Evolutionary conservation across 2,113 vertebrate species (phyloP).

Genomic region (Lates calcarifer): DNA sequence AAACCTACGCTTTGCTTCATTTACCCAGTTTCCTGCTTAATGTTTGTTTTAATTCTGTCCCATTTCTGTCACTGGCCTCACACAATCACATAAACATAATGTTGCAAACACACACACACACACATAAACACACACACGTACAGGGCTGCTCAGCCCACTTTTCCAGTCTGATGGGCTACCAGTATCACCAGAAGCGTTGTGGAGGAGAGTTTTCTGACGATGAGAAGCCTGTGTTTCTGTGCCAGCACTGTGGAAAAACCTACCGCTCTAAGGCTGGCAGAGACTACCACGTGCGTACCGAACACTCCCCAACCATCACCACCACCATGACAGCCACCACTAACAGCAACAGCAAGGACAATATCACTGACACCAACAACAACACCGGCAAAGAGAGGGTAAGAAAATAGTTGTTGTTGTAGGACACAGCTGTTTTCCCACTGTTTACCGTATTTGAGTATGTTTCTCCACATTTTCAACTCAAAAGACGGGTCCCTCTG

Average conservation of each 20-base stretch:
- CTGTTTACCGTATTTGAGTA: not conserved
- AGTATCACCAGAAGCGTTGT: constrained; percentile 96
- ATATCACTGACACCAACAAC: constrained; percentile 76
- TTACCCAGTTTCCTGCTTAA: constrained; percentile 60
- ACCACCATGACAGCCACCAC: constrained; percentile 34
- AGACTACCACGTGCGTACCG: constrained; percentile 93
- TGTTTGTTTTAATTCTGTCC: constrained; percentile 58
- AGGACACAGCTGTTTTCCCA: not conserved
- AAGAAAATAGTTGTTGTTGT: constrained; percentile 1
- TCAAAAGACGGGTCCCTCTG: constrained; percentile 29
- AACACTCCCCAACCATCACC: constrained; percentile 81
- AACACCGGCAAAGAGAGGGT: constrained; percentile 80
- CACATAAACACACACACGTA: constrained; percentile 44
- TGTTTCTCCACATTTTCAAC: constrained; percentile 21
- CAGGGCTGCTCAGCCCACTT: constrained; percentile 95
- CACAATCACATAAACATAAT: constrained; percentile 52
- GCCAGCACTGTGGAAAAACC: constrained; percentile 91
- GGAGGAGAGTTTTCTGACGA: constrained; percentile 89
- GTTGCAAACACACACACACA: constrained; percentile 57
- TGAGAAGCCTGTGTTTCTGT: constrained; percentile 91
- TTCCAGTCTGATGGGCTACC: constrained; percentile 96
- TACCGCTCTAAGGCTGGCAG: constrained; percentile 96
- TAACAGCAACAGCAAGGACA: constrained; percentile 58
- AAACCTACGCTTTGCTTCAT: constrained; percentile 32
- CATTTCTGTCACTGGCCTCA: constrained; percentile 54